Evolutionary conservation across 2,113 vertebrate genomes (phyloP).

Genomic region (Tonatia bakeri): DNA sequence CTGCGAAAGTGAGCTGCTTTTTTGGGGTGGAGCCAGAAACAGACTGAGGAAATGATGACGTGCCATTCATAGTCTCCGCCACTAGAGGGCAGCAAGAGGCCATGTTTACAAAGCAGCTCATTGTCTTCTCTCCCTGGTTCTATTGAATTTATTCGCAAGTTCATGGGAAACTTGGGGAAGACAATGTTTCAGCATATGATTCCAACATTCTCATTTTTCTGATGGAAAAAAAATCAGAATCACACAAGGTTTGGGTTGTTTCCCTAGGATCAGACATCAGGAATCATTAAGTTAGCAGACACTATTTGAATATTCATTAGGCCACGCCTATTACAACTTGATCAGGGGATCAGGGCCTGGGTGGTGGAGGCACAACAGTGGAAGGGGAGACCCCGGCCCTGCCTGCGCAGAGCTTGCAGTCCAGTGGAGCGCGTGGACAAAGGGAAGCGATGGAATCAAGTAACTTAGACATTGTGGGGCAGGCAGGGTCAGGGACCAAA

Average conservation of each 20-base stretch:
- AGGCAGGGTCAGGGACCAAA: fast-evolving
- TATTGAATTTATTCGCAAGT: neutral
- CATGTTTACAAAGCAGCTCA: fast-evolving
- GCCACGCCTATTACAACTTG: neutral
- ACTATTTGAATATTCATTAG: neutral
- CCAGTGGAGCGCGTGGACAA: neutral
- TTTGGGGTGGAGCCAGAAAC: neutral
- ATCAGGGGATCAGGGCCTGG: fast-evolving
- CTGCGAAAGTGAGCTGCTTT: neutral
- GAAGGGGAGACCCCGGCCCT: neutral
- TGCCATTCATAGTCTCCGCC: neutral
- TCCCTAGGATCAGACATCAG: neutral
- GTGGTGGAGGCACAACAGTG: fast-evolving
- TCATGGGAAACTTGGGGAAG: neutral
- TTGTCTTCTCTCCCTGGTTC: fast-evolving
- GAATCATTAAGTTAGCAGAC: neutral
- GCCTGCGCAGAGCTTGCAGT: no score
- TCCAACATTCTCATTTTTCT: neutral
- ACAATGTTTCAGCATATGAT: neutral
- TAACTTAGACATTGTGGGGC: neutral
- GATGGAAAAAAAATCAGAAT: neutral
- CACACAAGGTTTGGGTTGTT: neutral
- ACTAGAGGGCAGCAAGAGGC: slow-evolving; percentile 47
- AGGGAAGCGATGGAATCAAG: neutral
- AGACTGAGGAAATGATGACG: fast-evolving